Evolutionary conservation across 2,888 invertebrate genomes (phyloP).

Genomic region (Erebia epiphron): DNA sequence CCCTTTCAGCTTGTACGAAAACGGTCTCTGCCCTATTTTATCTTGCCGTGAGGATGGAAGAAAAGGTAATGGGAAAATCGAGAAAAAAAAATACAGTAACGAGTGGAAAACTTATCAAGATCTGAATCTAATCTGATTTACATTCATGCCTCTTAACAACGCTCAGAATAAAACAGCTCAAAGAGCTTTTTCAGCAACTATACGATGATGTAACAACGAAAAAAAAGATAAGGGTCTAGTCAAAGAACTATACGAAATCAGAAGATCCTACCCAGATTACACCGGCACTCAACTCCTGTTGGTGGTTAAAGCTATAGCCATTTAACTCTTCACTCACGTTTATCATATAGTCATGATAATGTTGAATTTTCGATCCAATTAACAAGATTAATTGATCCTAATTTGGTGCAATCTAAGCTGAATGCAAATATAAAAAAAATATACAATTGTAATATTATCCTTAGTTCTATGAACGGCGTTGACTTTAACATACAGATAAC

Average conservation of each 20-base stretch:
- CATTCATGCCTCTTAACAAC: background rate
- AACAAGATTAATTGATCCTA: too few species aligned
- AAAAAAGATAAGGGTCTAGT: background rate
- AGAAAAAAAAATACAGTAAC: too few species aligned
- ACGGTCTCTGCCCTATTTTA: background rate
- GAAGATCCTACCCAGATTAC: background rate
- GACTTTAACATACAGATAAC: conserved; percentile 16
- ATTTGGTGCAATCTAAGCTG: too few species aligned
- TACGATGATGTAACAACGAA: background rate
- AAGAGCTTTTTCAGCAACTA: background rate
- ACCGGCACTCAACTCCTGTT: background rate
- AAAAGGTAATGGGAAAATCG: background rate
- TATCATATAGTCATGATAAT: background rate
- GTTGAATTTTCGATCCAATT: too few species aligned
- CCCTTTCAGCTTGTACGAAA: background rate
- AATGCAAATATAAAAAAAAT: background rate
- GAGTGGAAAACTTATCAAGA: too few species aligned
- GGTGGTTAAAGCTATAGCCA: background rate
- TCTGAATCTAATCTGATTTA: too few species aligned
- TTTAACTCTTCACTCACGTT: background rate
- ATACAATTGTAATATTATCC: background rate
- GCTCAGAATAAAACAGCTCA: background rate
- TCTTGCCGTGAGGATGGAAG: background rate
- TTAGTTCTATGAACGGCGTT: background rate
- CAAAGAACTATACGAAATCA: background rate